phyloP scores from a whole-genome alignment of 2,797 vertebrate genomes.

The Lithobates sylvaticus region DNA sequence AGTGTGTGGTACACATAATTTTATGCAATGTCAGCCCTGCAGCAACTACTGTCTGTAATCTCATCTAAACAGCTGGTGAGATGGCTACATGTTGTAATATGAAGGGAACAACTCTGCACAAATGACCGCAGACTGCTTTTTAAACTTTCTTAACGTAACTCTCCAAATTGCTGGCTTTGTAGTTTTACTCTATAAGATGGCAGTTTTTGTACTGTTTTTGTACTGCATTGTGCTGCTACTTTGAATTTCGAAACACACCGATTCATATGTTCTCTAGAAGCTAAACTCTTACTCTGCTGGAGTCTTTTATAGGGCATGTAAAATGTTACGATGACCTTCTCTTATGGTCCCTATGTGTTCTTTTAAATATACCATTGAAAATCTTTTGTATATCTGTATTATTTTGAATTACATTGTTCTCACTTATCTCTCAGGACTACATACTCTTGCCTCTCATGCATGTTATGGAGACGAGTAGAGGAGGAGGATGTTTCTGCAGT shows the following conservation, averaged over 20 bases:
- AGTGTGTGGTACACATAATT: neutral
- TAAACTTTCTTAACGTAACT: slow-evolving; percentile 1
- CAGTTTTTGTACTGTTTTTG: neutral
- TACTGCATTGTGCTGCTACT: neutral
- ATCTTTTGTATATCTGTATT: too few relatives aligned
- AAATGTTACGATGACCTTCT: too few relatives aligned
- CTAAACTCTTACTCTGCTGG: neutral
- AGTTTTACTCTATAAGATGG: slow-evolving; percentile 32
- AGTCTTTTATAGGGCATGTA: neutral
- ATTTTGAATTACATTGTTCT: too few relatives aligned
- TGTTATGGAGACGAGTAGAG: too few relatives aligned
- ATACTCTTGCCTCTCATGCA: too few relatives aligned
- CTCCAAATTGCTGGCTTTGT: slow-evolving; percentile 15
- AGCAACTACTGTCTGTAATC: slow-evolving; percentile 23
- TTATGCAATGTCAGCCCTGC: slow-evolving; percentile 12
- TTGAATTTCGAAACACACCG: neutral
- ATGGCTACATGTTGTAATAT: neutral
- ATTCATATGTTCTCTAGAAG: neutral
- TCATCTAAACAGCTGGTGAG: slow-evolving; percentile 14
- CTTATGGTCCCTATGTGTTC: too few relatives aligned
- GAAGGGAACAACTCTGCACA: neutral
- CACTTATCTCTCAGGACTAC: too few relatives aligned
- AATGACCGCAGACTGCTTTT: neutral
- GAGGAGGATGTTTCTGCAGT: too few relatives aligned
- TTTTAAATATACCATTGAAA: too few relatives aligned